Conservation (phyloP, 2,113 vertebrate species). For the Archilochus colubris region DNA sequence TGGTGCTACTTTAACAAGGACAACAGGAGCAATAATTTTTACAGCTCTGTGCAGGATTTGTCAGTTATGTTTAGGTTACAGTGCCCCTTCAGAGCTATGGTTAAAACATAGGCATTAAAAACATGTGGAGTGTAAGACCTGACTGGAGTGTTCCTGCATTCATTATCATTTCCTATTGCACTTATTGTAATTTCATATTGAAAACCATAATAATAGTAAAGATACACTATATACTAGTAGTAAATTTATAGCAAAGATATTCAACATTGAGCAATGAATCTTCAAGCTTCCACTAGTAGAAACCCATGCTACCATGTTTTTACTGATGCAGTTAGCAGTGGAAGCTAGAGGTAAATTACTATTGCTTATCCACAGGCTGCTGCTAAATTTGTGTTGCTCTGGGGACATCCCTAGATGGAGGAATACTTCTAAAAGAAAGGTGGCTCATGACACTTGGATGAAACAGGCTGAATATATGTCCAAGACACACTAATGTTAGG, state of each 20-base stretch:
- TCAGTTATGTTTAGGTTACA: not conserved
- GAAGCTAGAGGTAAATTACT: not conserved
- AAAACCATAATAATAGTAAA: not conserved
- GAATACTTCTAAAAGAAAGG: not conserved
- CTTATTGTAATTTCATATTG: not conserved
- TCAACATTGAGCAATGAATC: not conserved
- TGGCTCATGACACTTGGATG: not conserved
- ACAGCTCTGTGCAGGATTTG: not conserved
- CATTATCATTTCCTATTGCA: not conserved
- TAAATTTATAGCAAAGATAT: not conserved
- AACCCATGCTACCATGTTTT: not conserved
- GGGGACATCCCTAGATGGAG: not conserved
- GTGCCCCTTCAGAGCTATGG: not conserved
- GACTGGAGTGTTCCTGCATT: not conserved
- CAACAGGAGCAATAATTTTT: not conserved
- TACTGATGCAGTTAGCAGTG: not conserved
- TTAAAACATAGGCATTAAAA: not conserved
- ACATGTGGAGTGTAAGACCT: not conserved
- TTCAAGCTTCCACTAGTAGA: not conserved
- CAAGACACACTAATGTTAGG: not conserved
- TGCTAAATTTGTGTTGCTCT: not conserved
- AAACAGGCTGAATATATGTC: not conserved
- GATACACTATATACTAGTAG: too few species aligned
- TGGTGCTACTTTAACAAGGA: not conserved
- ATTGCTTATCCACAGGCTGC: not conserved